phyloP scores from a whole-genome alignment of 2,113 vertebrate genomes.

The Chaetorhynchus papuensis region DNA sequence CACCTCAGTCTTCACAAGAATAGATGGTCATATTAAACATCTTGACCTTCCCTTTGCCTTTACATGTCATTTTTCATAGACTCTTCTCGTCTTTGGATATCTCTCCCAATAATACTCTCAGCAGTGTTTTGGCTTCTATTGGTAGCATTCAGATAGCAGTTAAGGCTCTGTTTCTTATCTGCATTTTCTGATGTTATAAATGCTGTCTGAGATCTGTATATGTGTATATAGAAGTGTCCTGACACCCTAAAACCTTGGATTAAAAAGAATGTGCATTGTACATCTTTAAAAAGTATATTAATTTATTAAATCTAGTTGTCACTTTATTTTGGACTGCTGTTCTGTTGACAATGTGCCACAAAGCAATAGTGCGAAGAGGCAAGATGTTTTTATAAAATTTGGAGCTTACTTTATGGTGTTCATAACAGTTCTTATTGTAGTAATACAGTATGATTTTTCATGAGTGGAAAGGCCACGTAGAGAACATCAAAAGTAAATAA shows the following conservation, averaged over 20 bases:
- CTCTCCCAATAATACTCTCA: constrained; percentile 68
- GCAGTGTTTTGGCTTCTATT: constrained; percentile 70
- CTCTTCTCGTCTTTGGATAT: constrained; percentile 64
- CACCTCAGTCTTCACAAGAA: constrained; percentile 83
- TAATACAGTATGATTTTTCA: constrained; percentile 37
- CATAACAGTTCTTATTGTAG: constrained; percentile 37
- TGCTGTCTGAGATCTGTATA: constrained; percentile 88
- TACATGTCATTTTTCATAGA: constrained; percentile 68
- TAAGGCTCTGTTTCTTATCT: constrained; percentile 66
- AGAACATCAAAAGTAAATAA: constrained; percentile 18
- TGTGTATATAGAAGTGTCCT: constrained; percentile 89
- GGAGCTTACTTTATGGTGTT: constrained; percentile 40
- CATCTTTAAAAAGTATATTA: constrained; percentile 95
- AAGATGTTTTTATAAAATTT: constrained; percentile 43
- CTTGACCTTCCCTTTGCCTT: constrained; percentile 70
- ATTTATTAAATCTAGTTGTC: constrained; percentile 99
- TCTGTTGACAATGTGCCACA: constrained; percentile 75
- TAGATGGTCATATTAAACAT: constrained; percentile 69
- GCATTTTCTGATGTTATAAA: constrained; percentile 67
- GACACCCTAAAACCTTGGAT: constrained; percentile 78
- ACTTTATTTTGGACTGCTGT: constrained; percentile 86
- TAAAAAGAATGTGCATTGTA: constrained; percentile 92
- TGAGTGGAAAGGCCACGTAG: constrained; percentile 20
- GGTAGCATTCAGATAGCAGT: constrained; percentile 67
- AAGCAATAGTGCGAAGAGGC: constrained; percentile 63